Evolutionary conservation across 2,113 vertebrate genomes (phyloP).

Genomic region (Scopus umbretta): DNA sequence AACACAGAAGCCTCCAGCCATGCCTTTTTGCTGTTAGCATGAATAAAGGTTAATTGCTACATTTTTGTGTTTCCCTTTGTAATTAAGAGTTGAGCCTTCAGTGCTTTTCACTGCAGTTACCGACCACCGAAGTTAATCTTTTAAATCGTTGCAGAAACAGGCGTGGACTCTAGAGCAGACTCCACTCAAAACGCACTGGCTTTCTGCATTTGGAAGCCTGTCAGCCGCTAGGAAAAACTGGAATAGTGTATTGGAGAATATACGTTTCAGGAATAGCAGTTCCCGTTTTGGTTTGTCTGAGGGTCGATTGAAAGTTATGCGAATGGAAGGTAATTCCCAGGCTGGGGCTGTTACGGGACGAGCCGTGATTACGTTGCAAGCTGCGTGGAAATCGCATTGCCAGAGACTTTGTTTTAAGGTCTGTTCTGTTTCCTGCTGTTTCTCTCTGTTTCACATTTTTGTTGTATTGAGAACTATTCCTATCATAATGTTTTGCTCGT

Average conservation of each 20-base stretch:
- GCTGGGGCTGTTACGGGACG: neutral
- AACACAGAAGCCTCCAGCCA: neutral
- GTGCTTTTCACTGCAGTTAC: neutral
- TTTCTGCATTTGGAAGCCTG: neutral
- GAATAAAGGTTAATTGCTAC: neutral
- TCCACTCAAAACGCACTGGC: fast-evolving
- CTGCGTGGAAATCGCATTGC: neutral
- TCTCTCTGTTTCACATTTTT: neutral
- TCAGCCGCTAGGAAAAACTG: neutral
- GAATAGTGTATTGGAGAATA: fast-evolving
- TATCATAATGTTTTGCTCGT: neutral
- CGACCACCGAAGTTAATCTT: neutral
- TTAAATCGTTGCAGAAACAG: neutral
- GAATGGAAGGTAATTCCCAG: neutral
- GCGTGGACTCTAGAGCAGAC: neutral
- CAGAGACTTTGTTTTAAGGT: neutral
- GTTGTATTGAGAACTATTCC: neutral
- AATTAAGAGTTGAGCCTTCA: neutral
- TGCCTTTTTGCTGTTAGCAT: neutral
- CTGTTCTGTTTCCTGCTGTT: neutral
- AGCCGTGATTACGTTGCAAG: fast-evolving
- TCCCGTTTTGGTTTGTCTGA: neutral
- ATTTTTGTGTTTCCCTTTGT: neutral
- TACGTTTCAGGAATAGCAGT: fast-evolving
- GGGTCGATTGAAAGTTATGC: neutral